These are phyloP conservation scores for Anarrhichthys ocellatus DNA, from an alignment of 2,113 vertebrate species.

Conservation along the genomic window DNA sequence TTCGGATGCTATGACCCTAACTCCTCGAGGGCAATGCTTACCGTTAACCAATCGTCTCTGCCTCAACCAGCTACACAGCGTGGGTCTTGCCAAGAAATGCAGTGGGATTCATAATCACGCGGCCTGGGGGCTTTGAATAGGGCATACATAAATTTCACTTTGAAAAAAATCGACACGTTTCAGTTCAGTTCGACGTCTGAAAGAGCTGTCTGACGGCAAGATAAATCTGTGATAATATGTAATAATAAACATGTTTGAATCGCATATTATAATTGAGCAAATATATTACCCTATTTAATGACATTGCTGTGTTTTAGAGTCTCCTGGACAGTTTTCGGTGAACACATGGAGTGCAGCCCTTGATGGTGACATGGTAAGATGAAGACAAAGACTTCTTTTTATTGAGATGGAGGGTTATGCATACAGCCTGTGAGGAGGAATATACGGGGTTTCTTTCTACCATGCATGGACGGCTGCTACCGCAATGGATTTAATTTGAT, in stretches of 20 bases:
- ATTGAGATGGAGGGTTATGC: conserved; percentile 31
- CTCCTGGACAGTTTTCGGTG: conserved; percentile 29
- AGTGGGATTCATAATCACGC: too few species aligned
- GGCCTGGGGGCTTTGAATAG: too few species aligned
- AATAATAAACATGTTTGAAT: conserved; percentile 11
- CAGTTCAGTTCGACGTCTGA: too few species aligned
- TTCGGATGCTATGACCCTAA: too few species aligned
- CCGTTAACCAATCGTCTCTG: too few species aligned
- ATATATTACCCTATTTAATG: conserved; percentile 20
- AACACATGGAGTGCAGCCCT: conserved; percentile 35
- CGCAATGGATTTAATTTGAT: conserved; percentile 14
- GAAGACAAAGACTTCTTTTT: conserved; percentile 69
- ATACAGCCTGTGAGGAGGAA: conserved; percentile 50
- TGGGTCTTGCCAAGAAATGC: too few species aligned
- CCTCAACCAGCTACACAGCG: too few species aligned
- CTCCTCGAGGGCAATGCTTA: too few species aligned
- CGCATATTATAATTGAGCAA: conserved; percentile 26
- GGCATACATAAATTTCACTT: too few species aligned
- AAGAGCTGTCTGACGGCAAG: too few species aligned
- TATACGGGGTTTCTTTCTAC: conserved; percentile 54
- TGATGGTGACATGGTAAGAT: conserved; percentile 50
- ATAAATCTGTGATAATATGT: too few species aligned
- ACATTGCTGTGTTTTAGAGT: conserved; percentile 36
- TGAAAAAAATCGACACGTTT: too few species aligned
- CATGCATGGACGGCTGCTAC: conserved; percentile 37